Conservation (phyloP, 1,140 invertebrate species). For the Diploscapter pachys region DNA sequence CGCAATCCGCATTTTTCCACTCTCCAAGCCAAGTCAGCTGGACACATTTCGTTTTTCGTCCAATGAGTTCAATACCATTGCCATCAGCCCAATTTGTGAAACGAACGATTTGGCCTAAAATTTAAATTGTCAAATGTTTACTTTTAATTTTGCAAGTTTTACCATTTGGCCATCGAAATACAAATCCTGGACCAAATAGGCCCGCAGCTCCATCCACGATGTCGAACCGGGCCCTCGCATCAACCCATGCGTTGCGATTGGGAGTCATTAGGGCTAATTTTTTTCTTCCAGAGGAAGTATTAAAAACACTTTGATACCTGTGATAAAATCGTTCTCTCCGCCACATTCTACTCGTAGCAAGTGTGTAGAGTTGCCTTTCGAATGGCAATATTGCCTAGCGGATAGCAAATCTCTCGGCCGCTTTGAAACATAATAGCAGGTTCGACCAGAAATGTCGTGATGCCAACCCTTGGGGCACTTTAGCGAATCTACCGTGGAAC, state of each 20-base stretch:
- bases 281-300: neutral
- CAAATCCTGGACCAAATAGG: conserved; percentile 43
- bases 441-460: conserved; percentile 15
- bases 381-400: conserved; percentile 39
- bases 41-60: conserved; percentile 35
- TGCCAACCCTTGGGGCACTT: conserved; percentile 30
- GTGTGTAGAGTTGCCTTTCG: conserved; percentile 32
- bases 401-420: conserved; percentile 38
- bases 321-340: conserved; percentile 40
- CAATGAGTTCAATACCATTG: conserved; percentile 37
- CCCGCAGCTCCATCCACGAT: conserved; percentile 44
- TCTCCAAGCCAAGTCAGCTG: conserved; percentile 33
- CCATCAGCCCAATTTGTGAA: conserved; percentile 42
- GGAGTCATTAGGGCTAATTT: conserved; percentile 5
- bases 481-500: too few relatives aligned
- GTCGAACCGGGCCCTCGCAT: conserved; percentile 45
- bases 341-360: conserved; percentile 34
- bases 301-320: conserved; percentile 30
- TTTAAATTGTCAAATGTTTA: conserved; percentile 6
- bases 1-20: conserved; percentile 43
- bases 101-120: conserved; percentile 40
- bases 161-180: conserved; percentile 48
- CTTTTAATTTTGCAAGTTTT: conserved; percentile 6
- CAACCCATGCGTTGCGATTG: conserved; percentile 35
- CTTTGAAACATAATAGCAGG: conserved; percentile 38